phyloP scores from a whole-genome alignment of 2,888 invertebrate genomes.

The Drosophila villosipedis region DNA sequence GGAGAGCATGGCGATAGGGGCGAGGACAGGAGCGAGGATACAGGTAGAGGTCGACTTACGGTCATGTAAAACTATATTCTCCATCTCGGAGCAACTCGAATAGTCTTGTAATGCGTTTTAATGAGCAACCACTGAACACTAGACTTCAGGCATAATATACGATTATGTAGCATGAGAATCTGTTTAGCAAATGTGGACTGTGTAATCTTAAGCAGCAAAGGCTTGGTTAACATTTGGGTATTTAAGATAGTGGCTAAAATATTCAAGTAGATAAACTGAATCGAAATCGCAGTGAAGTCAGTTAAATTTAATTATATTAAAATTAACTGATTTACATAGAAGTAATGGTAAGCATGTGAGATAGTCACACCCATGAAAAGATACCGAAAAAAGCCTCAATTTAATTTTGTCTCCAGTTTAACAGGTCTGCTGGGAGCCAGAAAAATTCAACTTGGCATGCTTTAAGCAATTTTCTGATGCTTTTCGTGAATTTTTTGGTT shows the following conservation, averaged over 20 bases:
- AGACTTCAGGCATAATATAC: slow-evolving; percentile 20
- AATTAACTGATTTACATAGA: background rate
- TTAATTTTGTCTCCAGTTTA: background rate
- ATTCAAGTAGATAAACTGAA: background rate
- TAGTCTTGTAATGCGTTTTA: slow-evolving; percentile 50
- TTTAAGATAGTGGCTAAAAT: background rate
- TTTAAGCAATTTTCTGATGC: slow-evolving; percentile 12
- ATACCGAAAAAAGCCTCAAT: background rate
- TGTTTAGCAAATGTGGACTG: slow-evolving; percentile 18
- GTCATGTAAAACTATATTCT: slow-evolving; percentile 43
- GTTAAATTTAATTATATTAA: background rate
- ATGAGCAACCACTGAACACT: slow-evolving; percentile 46
- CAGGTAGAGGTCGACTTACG: background rate
- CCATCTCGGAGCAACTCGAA: slow-evolving; percentile 3
- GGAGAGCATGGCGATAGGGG: background rate
- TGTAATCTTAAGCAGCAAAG: slow-evolving; percentile 7
- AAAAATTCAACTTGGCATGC: slow-evolving; percentile 3
- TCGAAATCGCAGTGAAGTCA: background rate
- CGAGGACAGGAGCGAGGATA: background rate
- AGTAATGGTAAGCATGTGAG: background rate
- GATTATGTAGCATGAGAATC: slow-evolving; percentile 26
- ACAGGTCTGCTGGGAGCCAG: background rate
- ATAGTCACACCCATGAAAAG: background rate
- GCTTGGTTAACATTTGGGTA: background rate
- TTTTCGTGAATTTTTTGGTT: slow-evolving; percentile 11